Evolutionary conservation across 2,797 vertebrate genomes (phyloP), one percentile per base, ranked within the genome.

Genomic region (Sphenopsis melanotis): DNA sequence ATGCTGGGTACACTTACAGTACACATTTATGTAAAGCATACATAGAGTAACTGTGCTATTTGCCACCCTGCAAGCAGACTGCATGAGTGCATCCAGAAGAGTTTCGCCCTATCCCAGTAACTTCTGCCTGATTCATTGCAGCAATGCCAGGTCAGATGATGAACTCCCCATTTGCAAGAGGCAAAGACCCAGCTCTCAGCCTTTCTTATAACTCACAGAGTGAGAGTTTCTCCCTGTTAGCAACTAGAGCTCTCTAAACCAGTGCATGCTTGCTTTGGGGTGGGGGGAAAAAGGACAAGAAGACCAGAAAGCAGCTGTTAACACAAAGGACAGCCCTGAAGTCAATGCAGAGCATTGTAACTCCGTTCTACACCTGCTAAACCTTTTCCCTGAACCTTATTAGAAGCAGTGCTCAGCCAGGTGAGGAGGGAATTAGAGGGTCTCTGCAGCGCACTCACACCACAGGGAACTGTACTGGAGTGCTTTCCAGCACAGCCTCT

Each of bases 361-460:
- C 55, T 53, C 37, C 39, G 13, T 39, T 59, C 79, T n/a, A 72
- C 76, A 89, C 71, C 88, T 87, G 91, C 87, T 94, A 91, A 95
- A 95, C 59, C 42, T 89, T 88, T 93, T 74, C 89, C 80, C 37
- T 32, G 8, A 70, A 37, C 41, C 66, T 90, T 39, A 84, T 70
- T 76, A 82, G 89, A 84, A 96, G n/a, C 91, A 89, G 70, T 8
- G 6, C 41, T 92, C 34, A 12, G 66, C 46, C 34, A 64, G 69
- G 46, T n/a, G 5, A 12, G 41, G 53, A 53, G 69, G 72, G 85
- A 95, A 63, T 55, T 81, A 29, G 59, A 79, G 46, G 39, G 75
- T 86, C 92, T 79, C 75, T 77, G 82, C 52, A 72, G 70, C 18
- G 59, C 68, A 17, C 11, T 92, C 88, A 47, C 87, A 77, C 52